Evolutionary conservation across 2,113 vertebrate species (phyloP), one percentile per base, ranked within the genome.

Genomic region (Miniopterus natalensis): DNA sequence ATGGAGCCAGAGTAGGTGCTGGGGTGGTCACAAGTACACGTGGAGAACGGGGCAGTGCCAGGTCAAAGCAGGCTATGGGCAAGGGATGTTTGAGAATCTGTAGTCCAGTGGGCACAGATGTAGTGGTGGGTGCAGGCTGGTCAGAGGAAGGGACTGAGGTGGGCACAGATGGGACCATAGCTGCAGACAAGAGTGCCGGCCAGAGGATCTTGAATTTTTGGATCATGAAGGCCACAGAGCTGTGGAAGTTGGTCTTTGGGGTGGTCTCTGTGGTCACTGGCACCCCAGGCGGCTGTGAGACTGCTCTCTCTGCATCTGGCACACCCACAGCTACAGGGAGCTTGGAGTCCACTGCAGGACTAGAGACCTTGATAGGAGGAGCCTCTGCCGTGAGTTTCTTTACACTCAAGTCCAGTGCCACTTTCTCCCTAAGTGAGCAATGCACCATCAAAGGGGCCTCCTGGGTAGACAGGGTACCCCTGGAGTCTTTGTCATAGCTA

Each of bases 141-240:
- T 36, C 36, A 36, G 36, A 36, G 36, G 36, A 36, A 36, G 36
- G 36, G 36, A 36, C 36, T 36, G 36, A 36, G 36, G 36, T 36
- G 36, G 36, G 36, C 36, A 36, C 36, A 36, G 36, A 10, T 0
- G 18, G 55, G 45, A 81, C 91, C 11, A 2, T 1, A 0, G 95
- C 49, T 29, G 95, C 77, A 74, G 96, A 21, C 15, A 74, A 1
- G 4, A 94, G 93, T 45, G 90, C 89, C 4, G 80, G 83, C 6
- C 23, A 84, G n/a, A 97, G 95, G 47, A 98, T 97, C 96, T 98
- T 98, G 97, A 97, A 98, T 68, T 99, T 99, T 40, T 97, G 98
- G 88, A 98, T 98, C 96, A 98, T 98, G 95, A 98, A 98, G 5
- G 97, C 97, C 61, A 97, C 96, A 0, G 98, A 98, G 94, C 98